Conservation (phyloP, 2,888 invertebrate genomes). For the Eumacrocentrus americanus region DNA sequence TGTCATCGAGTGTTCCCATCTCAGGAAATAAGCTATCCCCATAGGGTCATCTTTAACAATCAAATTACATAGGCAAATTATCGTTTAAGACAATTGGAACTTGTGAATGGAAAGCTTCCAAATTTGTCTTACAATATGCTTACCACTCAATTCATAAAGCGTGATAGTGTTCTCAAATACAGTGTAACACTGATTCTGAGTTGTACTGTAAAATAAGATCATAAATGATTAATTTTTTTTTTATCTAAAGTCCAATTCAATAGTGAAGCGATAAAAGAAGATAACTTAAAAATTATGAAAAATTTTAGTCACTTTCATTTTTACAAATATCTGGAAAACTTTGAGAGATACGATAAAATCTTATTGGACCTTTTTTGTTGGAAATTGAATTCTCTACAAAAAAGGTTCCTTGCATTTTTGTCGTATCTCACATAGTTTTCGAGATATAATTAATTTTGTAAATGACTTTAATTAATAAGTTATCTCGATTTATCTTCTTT, state of each 20-base stretch:
- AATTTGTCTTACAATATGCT: no score
- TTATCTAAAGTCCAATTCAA: no score
- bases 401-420: neutral
- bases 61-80: no score
- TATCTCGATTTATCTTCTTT: no score
- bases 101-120: no score
- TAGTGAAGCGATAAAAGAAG: neutral
- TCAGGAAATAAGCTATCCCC: no score
- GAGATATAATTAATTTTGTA: neutral
- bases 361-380: neutral
- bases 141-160: neutral
- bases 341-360: neutral
- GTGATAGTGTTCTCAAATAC: neutral
- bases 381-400: neutral
- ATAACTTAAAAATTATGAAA: neutral
- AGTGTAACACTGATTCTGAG: neutral
- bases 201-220: neutral
- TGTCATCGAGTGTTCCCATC: no score
- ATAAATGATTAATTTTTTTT: neutral
- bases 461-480: no score
- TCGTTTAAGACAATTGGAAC: no score
- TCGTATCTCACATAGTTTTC: neutral
- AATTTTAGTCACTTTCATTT: neutral
- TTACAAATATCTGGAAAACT: neutral
- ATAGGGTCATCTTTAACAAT: no score